Conservation (phyloP, 2,113 vertebrate genomes). For the Neotoma lepida region DNA sequence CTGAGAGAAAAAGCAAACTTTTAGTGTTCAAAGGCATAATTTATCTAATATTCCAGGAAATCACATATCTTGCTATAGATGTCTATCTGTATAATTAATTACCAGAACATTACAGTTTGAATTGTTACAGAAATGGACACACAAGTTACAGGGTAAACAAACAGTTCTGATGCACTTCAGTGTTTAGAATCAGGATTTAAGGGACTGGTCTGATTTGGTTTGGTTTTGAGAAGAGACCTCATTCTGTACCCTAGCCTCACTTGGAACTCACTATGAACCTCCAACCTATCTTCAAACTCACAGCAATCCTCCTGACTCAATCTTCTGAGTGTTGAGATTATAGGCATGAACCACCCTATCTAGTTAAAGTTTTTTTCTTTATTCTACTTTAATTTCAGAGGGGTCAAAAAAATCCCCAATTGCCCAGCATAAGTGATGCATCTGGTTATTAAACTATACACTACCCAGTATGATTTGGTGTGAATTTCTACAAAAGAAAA, state of each 20-base stretch:
- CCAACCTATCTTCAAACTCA: background rate
- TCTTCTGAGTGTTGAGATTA: background rate
- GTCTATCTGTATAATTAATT: background rate
- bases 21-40: background rate
- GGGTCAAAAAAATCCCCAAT: background rate
- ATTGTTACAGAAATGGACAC: background rate
- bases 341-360: background rate
- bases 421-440: background rate
- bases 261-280: background rate
- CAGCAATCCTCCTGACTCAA: background rate
- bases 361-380: background rate
- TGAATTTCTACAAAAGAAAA: background rate
- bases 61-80: background rate
- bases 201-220: background rate
- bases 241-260: background rate
- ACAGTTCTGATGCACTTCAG: background rate
- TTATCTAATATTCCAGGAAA: background rate
- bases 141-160: background rate
- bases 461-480: background rate
- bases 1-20: background rate
- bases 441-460: background rate
- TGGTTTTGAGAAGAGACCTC: background rate
- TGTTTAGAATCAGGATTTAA: background rate
- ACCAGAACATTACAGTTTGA: background rate
- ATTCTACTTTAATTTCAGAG: constrained; percentile 24